These are phyloP conservation scores for Apogon talboti DNA, from an alignment of 2,797 vertebrate species.

Conservation along the genomic window DNA sequence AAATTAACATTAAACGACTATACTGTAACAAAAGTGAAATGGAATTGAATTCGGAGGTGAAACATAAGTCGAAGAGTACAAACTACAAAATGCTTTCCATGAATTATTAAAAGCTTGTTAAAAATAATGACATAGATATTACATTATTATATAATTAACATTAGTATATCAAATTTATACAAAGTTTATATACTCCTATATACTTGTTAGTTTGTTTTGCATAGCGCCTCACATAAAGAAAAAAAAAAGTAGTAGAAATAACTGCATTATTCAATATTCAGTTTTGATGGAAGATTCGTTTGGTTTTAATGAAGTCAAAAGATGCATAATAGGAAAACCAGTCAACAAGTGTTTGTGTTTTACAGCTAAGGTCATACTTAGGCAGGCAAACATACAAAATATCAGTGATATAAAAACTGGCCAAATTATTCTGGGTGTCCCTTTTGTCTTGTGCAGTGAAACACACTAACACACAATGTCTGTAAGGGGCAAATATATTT, in stretches of 20 bases:
- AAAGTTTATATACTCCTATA: no score
- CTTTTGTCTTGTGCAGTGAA: constrained; percentile 53
- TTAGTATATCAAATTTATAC: no score
- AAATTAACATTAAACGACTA: neutral
- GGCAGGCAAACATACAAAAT: constrained; percentile 23
- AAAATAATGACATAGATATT: no score
- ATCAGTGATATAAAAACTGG: constrained; percentile 49
- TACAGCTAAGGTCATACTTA: constrained; percentile 33
- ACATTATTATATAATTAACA: no score
- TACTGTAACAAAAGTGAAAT: neutral
- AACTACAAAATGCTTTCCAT: no score
- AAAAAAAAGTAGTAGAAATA: neutral
- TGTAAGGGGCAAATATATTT: constrained; percentile 87
- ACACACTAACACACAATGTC: constrained; percentile 58
- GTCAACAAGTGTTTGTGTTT: constrained; percentile 69
- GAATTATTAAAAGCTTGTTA: no score
- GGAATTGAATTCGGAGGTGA: neutral
- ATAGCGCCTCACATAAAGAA: no score
- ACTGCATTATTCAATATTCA: constrained; percentile 7
- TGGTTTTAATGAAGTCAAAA: neutral
- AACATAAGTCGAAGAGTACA: no score
- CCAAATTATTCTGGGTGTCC: constrained; percentile 65
- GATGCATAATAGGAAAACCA: no score
- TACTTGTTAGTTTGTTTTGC: no score
- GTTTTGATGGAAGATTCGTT: neutral